Evolutionary conservation across 2,888 invertebrate genomes (phyloP), one percentile per base, ranked within the genome.

Genomic region (Stictocephala bisonia): DNA sequence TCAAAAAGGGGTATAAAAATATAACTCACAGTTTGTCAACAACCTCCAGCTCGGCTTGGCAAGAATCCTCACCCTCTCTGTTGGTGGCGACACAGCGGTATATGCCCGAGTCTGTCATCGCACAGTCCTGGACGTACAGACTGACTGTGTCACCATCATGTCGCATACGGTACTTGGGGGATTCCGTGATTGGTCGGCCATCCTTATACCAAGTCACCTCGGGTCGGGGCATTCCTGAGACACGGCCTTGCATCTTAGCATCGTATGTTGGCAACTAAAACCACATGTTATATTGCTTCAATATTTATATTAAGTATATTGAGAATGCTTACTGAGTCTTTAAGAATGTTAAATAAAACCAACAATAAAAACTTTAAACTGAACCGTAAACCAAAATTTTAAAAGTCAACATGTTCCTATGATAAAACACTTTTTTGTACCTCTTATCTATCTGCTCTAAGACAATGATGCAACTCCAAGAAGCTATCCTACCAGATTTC

Each of bases 171-270:
- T 92, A 94, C 82, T 94, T 95, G 1, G 88, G 85, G 76, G 90
- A 88, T 0, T 85, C 84, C 51, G 85, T 81, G 18, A 97, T 87
- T 0, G 90, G 90, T 72, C 89, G 86, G 6, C 93, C 94, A 84
- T 96, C 90, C 84, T 92, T 93, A 85, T 90, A 93, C 97, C 97
- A 98, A 0, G 89, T 86, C 20, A 97, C 88, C 9, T 94, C 93
- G 0, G 97, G 97, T 51, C 88, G 86, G 0, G 96, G 96, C 2
- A 94, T 88, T 7, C 95, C 95, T 66, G 87, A 88, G 0, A 95
- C 90, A 1, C 93, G 90, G 0, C 93, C 94, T 0, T 91, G 89
- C 84, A 96, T 93, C 81, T 94, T 95, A 1, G 92, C 93, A 83
- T 94, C 94, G 81, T 90, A 89, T 31, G 89, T 90, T 15, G 92